A percentile compares a stretch with the other conserved stretches of the same genome.
Evolutionary conservation across 2,888 invertebrate genomes (phyloP).

Genomic region (Sepioteuthis lessoniana): DNA sequence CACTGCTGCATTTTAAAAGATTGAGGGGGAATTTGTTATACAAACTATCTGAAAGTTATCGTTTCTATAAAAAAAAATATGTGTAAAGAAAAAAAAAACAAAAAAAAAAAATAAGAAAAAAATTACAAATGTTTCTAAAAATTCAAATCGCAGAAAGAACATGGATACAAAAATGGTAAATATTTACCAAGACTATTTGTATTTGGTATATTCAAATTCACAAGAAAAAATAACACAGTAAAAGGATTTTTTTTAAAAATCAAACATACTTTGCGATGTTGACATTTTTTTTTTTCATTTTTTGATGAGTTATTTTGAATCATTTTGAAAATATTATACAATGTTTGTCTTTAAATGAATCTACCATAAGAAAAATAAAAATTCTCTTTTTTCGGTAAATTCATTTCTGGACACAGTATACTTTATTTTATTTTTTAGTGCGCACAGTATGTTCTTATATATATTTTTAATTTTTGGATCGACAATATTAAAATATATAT

Average conservation of each 20-base stretch:
- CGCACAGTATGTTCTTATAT: constrained; percentile 33
- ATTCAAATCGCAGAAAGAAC: neutral
- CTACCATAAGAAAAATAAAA: neutral
- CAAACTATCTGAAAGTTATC: constrained; percentile 10
- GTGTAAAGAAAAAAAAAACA: neutral
- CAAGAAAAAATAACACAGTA: neutral
- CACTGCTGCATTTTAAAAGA: constrained; percentile 24
- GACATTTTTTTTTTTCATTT: neutral
- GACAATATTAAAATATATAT: neutral
- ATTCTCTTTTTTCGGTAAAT: neutral
- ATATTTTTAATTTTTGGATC: constrained; percentile 1
- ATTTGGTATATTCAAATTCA: neutral
- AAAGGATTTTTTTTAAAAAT: neutral
- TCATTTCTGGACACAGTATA: neutral
- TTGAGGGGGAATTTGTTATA: constrained; percentile 25
- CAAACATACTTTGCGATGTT: constrained; percentile 33
- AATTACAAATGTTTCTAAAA: neutral
- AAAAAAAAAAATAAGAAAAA: neutral
- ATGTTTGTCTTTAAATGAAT: neutral
- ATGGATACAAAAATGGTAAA: neutral
- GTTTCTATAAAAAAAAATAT: neutral
- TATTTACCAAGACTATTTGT: neutral
- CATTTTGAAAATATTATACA: neutral
- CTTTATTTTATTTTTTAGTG: neutral
- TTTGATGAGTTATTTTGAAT: neutral